Evolutionary conservation across 2,113 vertebrate genomes (phyloP), one percentile per base, ranked within the genome.

Genomic region (Beaufortia kweichowensis): DNA sequence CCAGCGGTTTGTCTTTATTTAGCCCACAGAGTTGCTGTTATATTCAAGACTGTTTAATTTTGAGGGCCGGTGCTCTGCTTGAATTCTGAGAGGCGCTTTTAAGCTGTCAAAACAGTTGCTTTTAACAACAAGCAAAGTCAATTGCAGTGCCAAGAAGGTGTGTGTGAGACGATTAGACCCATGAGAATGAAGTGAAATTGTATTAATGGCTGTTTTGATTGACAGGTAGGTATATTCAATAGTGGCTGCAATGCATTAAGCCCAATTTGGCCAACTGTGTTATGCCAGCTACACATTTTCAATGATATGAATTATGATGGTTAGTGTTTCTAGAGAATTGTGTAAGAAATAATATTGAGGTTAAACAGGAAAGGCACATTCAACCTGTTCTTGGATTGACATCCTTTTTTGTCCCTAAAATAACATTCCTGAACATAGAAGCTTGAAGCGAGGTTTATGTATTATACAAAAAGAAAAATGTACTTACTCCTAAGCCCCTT

Each of bases 201-300:
- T 26, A 67, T 77, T 33, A 68, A 77, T 60, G 39, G 64, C 64
- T 69, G 55, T 14, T 70, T 56, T 70, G 65, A 70, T 29, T 24
- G 67, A 56, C 8, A 4, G 29, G 6, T 19, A 56, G 21, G 15
- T 57, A 29, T 24, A 26, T 55, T 59, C n/a, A 48, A 33, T 59
- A 46, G 62, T 50, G 2, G 11, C 35, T 21, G 17, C 48, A 39
- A 57, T 56, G 26, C 33, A 57, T 66, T 76, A 55, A 76, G 23
- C 35, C 2, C 35, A 50, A 23, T 29, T 43, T 57, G 12, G 35
- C 23, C 23, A 17, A 21, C 53, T 15, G 1, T 21, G 28, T 60
- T 68, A 6, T 70, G 33, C 31, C 46, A 24, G n/a, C n/a, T 35
- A 35, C 21, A 70, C 23, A 56, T 53, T 21, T 53, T 53, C 48